Conservation (phyloP, 2,797 vertebrate species). For the Spinibarbus caldwelli region DNA sequence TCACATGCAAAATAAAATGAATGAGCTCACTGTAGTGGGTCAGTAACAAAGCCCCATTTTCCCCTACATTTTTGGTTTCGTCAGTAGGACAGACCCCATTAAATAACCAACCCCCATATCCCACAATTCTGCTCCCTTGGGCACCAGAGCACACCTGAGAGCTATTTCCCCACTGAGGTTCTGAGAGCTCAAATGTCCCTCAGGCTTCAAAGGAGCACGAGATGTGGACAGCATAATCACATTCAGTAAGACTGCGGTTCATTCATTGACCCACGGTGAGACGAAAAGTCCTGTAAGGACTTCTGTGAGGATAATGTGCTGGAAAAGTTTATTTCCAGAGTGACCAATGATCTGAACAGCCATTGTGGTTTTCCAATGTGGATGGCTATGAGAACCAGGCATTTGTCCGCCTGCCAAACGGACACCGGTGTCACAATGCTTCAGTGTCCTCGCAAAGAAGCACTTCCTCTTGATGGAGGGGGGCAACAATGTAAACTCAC, state of each 20-base stretch:
- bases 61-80: slow-evolving; percentile 56
- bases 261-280: slow-evolving; percentile 62
- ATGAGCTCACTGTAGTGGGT: slow-evolving; percentile 5
- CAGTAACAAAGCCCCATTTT: slow-evolving; percentile 2
- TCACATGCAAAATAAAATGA: neutral
- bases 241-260: slow-evolving; percentile 58
- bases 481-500: slow-evolving; percentile 44
- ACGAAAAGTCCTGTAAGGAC: slow-evolving; percentile 46
- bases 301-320: slow-evolving; percentile 43
- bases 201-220: slow-evolving; percentile 61
- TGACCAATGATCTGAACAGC: slow-evolving; percentile 5
- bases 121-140: slow-evolving; percentile 65
- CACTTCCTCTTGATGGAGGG: slow-evolving; percentile 45
- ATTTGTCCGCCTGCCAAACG: slow-evolving; percentile 20
- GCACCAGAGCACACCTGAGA: slow-evolving; percentile 76
- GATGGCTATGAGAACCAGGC: slow-evolving; percentile 18
- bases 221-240: slow-evolving; percentile 60
- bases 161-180: slow-evolving; percentile 73
- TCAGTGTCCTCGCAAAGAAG: slow-evolving; percentile 24
- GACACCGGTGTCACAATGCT: slow-evolving; percentile 25
- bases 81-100: slow-evolving; percentile 51
- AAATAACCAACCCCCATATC: slow-evolving; percentile 56
- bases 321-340: slow-evolving; percentile 17
- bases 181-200: slow-evolving; percentile 66
- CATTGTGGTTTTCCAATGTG: slow-evolving; percentile 24